Conservation (phyloP, 2,113 vertebrate species). For the Ochotona princeps region DNA sequence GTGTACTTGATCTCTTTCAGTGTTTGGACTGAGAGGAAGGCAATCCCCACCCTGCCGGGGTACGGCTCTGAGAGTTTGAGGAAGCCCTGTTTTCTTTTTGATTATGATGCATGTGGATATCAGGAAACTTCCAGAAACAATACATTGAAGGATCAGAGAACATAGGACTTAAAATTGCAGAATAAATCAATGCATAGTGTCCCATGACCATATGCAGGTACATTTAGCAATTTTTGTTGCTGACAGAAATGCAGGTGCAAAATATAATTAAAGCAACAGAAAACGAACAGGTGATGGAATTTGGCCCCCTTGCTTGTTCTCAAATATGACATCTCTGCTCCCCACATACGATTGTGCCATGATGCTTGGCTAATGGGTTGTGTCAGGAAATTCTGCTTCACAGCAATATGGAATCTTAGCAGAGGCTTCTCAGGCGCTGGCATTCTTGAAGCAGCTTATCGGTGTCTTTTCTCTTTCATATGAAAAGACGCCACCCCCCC, state of each 20-base stretch:
- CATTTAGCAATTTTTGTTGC: background rate
- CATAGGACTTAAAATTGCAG: background rate
- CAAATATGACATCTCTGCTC: background rate
- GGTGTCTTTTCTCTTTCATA: background rate
- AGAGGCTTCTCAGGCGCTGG: background rate
- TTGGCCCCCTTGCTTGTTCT: background rate
- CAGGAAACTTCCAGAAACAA: background rate
- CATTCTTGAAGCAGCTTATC: background rate
- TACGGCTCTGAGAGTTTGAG: background rate
- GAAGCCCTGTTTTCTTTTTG: background rate
- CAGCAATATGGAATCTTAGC: background rate
- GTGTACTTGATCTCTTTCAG: background rate
- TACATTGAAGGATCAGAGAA: background rate
- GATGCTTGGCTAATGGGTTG: background rate
- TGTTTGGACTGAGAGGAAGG: background rate
- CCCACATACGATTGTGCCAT: background rate
- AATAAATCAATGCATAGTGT: background rate
- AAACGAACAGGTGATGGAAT: background rate
- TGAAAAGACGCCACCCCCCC: background rate
- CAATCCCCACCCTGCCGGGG: background rate
- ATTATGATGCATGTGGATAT: rapidly evolving
- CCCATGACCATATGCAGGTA: background rate
- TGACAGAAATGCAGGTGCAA: background rate
- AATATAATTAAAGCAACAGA: background rate
- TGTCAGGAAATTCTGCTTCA: background rate